Base-by-base conservation (phyloP, 1,140 invertebrate genomes). In the Berghia stephanieae region DNA sequence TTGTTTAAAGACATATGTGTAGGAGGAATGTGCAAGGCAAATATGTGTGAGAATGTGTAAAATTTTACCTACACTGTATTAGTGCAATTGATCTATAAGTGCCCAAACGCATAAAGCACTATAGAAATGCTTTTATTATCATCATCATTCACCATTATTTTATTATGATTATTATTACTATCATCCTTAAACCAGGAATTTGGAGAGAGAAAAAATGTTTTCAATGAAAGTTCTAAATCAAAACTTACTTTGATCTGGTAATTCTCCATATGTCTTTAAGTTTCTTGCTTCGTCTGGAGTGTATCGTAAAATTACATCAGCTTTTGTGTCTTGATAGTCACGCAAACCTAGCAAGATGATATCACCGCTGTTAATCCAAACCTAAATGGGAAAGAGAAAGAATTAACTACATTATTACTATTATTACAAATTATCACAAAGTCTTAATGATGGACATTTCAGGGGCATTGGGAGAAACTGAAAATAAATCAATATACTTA, bases 251-350 rank as follows among this genome's bases (percentile, higher is more conserved):
- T 83, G 96, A 92, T 99, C 98, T 80, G 98, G 98, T 90, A 99
- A 95, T 92, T 99, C 97, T 86, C 98, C 98, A 87, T 99, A 99
- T 36, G 97, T 96, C 91, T 99, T 99, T 84, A 99, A 92, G 92
- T 99, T 99, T 87, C 98, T 93, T 55, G 98, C 98, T 91, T 99
- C 98, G 90, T 99, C 98, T 42, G 98, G 94, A 79, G 98, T 99
- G 88, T 99, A 99, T 91, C 99, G 99, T 67, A 99, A 92, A 86
- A 99, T 99, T 79, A 99, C 98, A 92, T 99, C 98, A 78, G 98
- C 98, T 91, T 99, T 99, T 6, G 97, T 95, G 90, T 99, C 97
- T 92, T 99, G 98, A 90, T 99, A 99, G 91, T 99, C 97, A 89
- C 98, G 92, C 36, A 92, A 91, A 80, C 98, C 97, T 83, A 99